phyloP scores from a whole-genome alignment of 1,140 invertebrate species.

The Aphelinus atriplicis region DNA sequence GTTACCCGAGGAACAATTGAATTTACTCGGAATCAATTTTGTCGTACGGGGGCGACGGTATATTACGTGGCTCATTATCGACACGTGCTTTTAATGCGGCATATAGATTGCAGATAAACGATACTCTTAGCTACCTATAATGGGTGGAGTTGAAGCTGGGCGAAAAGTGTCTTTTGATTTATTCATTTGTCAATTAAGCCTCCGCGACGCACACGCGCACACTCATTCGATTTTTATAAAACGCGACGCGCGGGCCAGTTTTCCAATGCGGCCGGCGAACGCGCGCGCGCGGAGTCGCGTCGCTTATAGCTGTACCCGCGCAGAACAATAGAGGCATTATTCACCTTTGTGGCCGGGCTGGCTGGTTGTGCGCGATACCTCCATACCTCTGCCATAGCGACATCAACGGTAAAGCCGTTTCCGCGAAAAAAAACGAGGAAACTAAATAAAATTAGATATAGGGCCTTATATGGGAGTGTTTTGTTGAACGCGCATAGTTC shows the following conservation, averaged over 20 bases:
- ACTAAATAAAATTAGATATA: constrained; percentile 31
- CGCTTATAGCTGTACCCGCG: constrained; percentile 1
- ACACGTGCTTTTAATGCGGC: no score
- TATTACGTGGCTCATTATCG: no score
- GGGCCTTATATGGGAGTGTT: constrained; percentile 1
- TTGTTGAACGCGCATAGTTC: background rate
- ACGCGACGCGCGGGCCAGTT: constrained; percentile 10
- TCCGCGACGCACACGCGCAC: background rate
- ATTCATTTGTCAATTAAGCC: constrained; percentile 38
- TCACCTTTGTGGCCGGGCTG: constrained; percentile 25
- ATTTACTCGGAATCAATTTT: no score
- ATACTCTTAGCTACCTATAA: background rate
- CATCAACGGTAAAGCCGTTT: constrained; percentile 17
- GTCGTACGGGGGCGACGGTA: no score
- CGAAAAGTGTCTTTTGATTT: constrained; percentile 29
- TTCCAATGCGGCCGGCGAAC: constrained; percentile 20
- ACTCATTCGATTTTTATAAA: constrained; percentile 28
- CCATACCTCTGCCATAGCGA: constrained; percentile 7
- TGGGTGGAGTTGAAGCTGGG: background rate
- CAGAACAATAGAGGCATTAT: constrained; percentile 39
- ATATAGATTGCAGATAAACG: background rate
- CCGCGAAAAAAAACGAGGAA: constrained; percentile 21
- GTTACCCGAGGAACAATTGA: no score
- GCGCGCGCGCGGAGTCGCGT: background rate
- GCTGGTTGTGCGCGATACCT: constrained; percentile 6